Base-by-base conservation (phyloP, 2,797 vertebrate genomes). In the Paguma larvata region DNA sequence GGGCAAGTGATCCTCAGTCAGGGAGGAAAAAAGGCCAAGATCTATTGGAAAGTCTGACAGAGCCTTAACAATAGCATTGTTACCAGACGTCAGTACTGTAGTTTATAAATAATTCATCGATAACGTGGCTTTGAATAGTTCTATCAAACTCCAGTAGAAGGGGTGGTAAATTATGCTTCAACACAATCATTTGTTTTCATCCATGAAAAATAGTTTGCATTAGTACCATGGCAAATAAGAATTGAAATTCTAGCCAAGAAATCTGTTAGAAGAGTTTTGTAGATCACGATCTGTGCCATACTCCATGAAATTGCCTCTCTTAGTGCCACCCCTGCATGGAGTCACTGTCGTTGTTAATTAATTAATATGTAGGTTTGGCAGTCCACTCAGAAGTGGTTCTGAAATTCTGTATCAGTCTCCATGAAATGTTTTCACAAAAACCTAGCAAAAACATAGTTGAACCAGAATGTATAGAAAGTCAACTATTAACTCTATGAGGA, bases 121-220 rank as follows among this genome's bases (percentile, higher is more conserved):
- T 95, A 95, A 87, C 73, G 77, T 78, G 77, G 82, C 59, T 97
- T 98, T 97, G 93, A 97, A 96, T 94, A 97, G 79, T 97, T 97
- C 89, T 92, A 68, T 94, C 97, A 98, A 82, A 94, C 92, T 95
- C 75, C 44, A 91, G 85, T 93, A 77, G 82, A 80, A 97, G 96
- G 98, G 85, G 91, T 98, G 84, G 93, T 89, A 98, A 98, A 97
- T 92, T 87, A 95, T 96, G 97, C 97, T 98, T 96, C 96, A 97
- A 91, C 82, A 90, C 85, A 77, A 27, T 97, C 87, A 98, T 98
- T 98, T 98, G 18, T 97, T 98, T 97, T 98, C 94, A 79, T 75
- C 92, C 94, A 21, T 91, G 83, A 97, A 97, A 95, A 97, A 93
- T 88, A 94, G 21, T 80, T 51, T 63, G 75, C 73, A 80, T 80